phyloP scores from a whole-genome alignment of 2,888 invertebrate genomes.

The Nipponacmea schrenckii region DNA sequence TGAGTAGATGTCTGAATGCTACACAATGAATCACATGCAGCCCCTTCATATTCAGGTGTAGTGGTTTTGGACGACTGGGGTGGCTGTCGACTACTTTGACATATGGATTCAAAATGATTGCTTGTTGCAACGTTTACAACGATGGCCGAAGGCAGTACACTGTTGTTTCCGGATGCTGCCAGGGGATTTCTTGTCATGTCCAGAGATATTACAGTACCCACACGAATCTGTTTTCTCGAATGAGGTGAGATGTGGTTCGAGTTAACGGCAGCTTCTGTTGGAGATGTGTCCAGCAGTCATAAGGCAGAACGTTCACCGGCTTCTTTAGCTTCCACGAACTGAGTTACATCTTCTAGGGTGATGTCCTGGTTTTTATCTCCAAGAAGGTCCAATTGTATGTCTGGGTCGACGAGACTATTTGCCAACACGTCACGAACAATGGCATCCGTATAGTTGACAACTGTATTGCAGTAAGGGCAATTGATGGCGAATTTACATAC shows the following conservation, averaged over 20 bases:
- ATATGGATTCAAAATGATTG: conserved; percentile 34
- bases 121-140: conserved; percentile 30
- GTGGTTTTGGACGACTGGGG: neutral
- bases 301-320: conserved; percentile 35
- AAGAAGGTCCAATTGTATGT: conserved; percentile 16
- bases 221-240: conserved; percentile 21
- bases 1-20: neutral
- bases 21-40: conserved; percentile 10
- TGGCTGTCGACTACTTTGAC: conserved; percentile 29
- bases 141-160: conserved; percentile 37
- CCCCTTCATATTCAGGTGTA: conserved; percentile 3
- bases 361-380: conserved; percentile 25
- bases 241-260: too few species aligned
- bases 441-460: conserved; percentile 26
- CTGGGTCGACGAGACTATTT: neutral
- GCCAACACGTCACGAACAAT: conserved; percentile 21
- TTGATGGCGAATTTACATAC: too few species aligned
- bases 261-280: conserved; percentile 27
- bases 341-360: conserved; percentile 34
- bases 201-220: conserved; percentile 37
- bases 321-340: conserved; percentile 41
- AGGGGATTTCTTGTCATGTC: conserved; percentile 35
- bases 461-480: conserved; percentile 23
- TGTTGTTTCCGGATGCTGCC: conserved; percentile 23
- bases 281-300: conserved; percentile 27